Base-by-base conservation (phyloP, 2,113 vertebrate genomes). In the Megatriorchis doriae region DNA sequence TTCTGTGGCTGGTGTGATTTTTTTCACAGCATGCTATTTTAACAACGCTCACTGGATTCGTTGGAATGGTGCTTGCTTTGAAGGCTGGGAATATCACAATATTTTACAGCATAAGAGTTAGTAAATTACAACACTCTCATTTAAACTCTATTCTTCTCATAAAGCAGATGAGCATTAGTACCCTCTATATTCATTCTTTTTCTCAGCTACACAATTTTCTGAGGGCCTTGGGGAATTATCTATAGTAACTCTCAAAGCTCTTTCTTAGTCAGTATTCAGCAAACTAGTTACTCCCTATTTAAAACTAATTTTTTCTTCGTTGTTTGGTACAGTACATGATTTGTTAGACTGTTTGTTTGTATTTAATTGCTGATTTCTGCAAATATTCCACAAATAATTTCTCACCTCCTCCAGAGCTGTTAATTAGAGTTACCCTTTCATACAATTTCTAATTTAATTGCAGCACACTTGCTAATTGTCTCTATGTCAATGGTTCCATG, bases 341-440 rank as follows among this genome's bases (percentile, higher is more conserved):
- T 96, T 91, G 13, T 77, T 87, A 82, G 50, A 73, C 48, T 94
- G 71, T 90, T 95, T 85, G 29, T 97, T 81, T 90, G 55, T 65
- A 93, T 87, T 93, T 94, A 93, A 87, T 43, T 58, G 55, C 13
- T 92, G 66, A 95, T 96, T 93, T 94, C 71, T 95, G 29, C n/a
- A 96, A 93, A 81, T 91, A 80, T 32, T 94, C 68, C 52, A 73
- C 67, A 68, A 94, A 48, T 62, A 86, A 73, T 86, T 84, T 68
- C 42, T 97, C 53, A 94, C 63, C 48, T 96, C 82, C 61, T 72
- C 34, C 34, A 90, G 86, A 93, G 47, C n/a, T 93, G 81, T 97
- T 97, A 96, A 97, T 97, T 97, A 97, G 80, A 88, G 31, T 85
- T 82, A 89, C 26, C 7, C 68, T 97, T 92, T 95, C 45, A 72